phyloP scores from a whole-genome alignment of 2,888 invertebrate species.

The Rotaria socialis region DNA sequence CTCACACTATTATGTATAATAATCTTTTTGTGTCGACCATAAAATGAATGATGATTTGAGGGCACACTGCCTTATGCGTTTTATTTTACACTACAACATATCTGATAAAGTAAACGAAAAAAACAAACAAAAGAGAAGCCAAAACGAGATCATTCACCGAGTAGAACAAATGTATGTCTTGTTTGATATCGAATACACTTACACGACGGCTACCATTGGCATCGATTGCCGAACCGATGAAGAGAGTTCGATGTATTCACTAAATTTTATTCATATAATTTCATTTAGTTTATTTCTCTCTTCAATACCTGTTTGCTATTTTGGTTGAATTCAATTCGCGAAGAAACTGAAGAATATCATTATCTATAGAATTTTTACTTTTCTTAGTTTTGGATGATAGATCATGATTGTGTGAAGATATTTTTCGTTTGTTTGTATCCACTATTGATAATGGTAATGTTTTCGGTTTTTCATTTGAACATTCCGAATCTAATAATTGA shows the following conservation, averaged over 20 bases:
- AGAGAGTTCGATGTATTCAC: background rate
- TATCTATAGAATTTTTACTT: background rate
- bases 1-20: background rate
- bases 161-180: background rate
- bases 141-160: background rate
- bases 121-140: background rate
- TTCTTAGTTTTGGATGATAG: background rate
- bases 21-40: background rate
- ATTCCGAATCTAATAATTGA: background rate
- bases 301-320: background rate
- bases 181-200: background rate
- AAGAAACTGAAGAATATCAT: background rate
- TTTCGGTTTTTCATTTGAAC: background rate
- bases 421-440: background rate
- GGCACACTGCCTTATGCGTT: background rate
- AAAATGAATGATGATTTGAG: background rate
- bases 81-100: background rate
- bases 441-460: background rate
- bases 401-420: background rate
- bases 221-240: background rate
- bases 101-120: conserved; percentile 15
- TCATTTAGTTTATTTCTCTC: background rate
- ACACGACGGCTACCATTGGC: background rate
- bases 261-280: background rate
- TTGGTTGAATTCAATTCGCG: background rate